Evolutionary conservation across 2,113 vertebrate species (phyloP), one percentile per base, ranked within the genome.

Genomic region (Oceanites oceanicus): DNA sequence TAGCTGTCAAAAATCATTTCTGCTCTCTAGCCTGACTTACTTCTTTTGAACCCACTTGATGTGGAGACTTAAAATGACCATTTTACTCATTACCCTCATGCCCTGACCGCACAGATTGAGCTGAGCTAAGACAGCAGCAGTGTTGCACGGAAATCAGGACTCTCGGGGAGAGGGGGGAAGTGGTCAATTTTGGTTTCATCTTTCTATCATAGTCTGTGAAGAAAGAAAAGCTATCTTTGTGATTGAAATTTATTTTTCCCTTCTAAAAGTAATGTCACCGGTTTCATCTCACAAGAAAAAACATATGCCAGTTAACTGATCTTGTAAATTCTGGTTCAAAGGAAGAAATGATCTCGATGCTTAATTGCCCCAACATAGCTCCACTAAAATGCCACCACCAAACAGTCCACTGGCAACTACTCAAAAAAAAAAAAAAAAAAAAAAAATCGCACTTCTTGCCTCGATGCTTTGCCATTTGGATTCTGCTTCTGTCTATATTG

Each of bases 1-100:
- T 29, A 94, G 70, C 59, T 95, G 53, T 30, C 90, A 96, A 30
- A 97, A 83, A 76, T 66, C 0, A 59, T 45, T 84, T 82, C 86
- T 89, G 61, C 52, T 95, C 66, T 96, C 49, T 84, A 81, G 45
- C 16, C 50, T 88, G 84, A 91, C 92, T 91, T 68, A 88, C 19
- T 75, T 53, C 38, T 90, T 89, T 74, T 71, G 65, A 97, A 96
- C 27, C 40, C 45, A 62, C 36, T 78, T 92, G 67, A 91, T 84
- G 45, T 4, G n/a, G 30, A 83, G 22, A 84, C 17, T 62, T 62
- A 25, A 86, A 91, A 56, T 27, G 40, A 76, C 45, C 68, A 26
- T 92, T 95, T 95, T 76, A 79, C 49, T 94, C 68, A 38, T 87
- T 81, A 85, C n/a, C 29, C 65, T 67, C 19, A 3, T 50, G 68